Conservation (phyloP, 2,113 vertebrate genomes). For the Athene cunicularia region DNA sequence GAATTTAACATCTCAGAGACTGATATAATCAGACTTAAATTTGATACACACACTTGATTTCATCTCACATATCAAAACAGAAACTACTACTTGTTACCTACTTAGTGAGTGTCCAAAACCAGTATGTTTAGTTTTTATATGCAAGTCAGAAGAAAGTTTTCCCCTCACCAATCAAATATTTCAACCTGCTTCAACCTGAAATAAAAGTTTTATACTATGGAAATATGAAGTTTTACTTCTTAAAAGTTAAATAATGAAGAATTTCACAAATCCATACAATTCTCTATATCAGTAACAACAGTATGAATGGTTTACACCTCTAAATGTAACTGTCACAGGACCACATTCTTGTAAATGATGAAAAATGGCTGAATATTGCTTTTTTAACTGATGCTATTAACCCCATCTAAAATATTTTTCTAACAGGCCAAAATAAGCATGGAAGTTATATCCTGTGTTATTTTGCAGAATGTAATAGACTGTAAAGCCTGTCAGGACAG, state of each 20-base stretch:
- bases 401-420: background rate
- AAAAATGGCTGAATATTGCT: background rate
- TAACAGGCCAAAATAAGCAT: background rate
- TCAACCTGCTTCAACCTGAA: background rate
- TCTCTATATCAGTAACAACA: background rate
- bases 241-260: background rate
- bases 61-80: background rate
- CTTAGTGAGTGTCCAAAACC: background rate
- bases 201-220: background rate
- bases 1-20: background rate
- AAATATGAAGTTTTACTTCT: background rate
- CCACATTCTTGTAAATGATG: background rate
- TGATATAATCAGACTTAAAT: background rate
- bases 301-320: background rate
- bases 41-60: background rate
- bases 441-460: background rate
- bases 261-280: background rate
- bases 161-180: background rate
- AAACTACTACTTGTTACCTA: background rate
- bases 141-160: background rate
- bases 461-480: background rate
- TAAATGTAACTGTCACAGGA: background rate
- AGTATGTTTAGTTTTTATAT: background rate
- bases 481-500: background rate
- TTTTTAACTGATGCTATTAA: background rate